These are phyloP conservation scores for Ibycter americanus DNA, from an alignment of 2,797 vertebrate genomes.

Conservation along the genomic window DNA sequence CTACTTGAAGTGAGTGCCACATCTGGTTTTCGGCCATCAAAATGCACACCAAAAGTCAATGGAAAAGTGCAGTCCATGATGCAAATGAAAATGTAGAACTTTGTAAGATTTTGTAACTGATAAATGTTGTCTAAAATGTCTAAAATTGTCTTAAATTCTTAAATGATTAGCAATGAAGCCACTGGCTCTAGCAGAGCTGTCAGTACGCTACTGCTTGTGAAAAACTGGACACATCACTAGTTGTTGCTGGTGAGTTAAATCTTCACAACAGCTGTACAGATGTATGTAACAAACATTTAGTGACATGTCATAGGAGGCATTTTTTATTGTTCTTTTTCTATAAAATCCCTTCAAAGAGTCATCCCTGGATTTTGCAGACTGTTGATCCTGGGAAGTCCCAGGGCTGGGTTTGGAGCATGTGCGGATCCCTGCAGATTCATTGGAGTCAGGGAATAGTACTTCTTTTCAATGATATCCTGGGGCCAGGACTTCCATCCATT, in stretches of 20 bases:
- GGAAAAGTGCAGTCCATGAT: neutral
- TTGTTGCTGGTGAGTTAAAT: neutral
- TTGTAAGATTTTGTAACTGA: neutral
- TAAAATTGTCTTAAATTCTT: neutral
- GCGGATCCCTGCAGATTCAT: neutral
- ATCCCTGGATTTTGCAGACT: neutral
- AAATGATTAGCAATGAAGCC: neutral
- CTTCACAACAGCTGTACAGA: neutral
- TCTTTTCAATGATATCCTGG: constrained; percentile 24
- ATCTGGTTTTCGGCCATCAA: neutral
- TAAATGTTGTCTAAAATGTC: neutral
- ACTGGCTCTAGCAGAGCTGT: neutral
- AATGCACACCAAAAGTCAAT: neutral
- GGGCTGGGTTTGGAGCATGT: neutral
- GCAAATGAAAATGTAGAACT: neutral
- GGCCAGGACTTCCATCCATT: constrained; percentile 22
- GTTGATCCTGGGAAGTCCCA: neutral
- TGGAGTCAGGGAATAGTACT: neutral
- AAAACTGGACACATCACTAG: neutral
- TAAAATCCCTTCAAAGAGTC: neutral
- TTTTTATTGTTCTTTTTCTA: neutral
- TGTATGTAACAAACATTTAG: neutral
- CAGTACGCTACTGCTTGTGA: neutral
- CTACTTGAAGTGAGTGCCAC: neutral
- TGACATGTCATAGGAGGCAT: neutral